Conservation (phyloP, 2,888 invertebrate genomes). For the Parnassius smintheus region DNA sequence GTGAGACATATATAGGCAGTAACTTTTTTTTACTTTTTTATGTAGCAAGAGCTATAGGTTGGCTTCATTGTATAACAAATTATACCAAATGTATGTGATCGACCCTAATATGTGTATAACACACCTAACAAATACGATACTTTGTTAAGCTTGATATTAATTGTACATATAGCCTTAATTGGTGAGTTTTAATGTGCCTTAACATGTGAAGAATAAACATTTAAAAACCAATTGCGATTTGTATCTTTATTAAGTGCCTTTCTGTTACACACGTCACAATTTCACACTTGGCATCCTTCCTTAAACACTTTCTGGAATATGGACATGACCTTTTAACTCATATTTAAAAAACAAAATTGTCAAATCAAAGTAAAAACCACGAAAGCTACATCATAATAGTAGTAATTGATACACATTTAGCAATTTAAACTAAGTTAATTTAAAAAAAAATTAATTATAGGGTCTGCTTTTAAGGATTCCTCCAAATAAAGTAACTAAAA, state of each 20-base stretch:
- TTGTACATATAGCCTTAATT: not conserved
- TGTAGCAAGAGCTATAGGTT: no score
- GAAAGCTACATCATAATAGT: no score
- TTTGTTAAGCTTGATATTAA: no score
- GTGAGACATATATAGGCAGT: no score
- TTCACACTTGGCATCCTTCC: not conserved
- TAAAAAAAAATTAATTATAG: not conserved
- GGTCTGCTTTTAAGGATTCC: not conserved
- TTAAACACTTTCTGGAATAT: constrained; percentile 4
- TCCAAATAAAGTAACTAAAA: not conserved
- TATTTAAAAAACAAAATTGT: not conserved
- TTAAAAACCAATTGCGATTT: not conserved
- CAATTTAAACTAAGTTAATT: no score
- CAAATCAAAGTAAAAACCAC: no score
- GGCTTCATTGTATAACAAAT: no score
- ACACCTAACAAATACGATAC: no score
- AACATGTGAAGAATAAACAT: not conserved
- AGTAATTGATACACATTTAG: no score
- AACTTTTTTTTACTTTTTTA: no score
- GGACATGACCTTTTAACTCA: not conserved
- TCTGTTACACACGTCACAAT: constrained; percentile 2
- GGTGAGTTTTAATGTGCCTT: not conserved
- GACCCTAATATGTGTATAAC: no score
- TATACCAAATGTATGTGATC: no score
- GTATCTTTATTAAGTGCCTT: constrained; percentile 2